phyloP scores from a whole-genome alignment of 2,888 invertebrate genomes.

The Coelinius sp. region DNA sequence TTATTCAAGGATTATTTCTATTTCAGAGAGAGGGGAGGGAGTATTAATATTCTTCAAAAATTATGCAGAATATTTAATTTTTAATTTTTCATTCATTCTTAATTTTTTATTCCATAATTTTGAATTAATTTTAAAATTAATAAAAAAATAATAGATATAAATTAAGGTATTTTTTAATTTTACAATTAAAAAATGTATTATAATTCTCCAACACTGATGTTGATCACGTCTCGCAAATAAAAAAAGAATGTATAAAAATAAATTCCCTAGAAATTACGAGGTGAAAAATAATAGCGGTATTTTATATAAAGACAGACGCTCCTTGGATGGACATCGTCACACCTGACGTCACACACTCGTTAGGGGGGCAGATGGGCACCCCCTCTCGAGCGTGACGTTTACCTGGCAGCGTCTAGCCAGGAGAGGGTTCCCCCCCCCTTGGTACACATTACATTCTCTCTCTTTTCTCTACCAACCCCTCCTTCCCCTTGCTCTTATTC shows the following conservation, averaged over 20 bases:
- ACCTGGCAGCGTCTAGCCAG: conserved; percentile 57
- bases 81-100: no score
- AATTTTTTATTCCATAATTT: no score
- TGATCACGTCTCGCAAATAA: background rate
- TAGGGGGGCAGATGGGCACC: conserved; percentile 68
- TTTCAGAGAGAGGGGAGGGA: background rate
- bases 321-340: conserved; percentile 64
- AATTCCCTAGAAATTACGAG: background rate
- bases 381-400: conserved; percentile 69
- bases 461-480: conserved; percentile 35
- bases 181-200: no score
- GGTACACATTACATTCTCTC: conserved; percentile 46
- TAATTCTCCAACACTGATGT: background rate
- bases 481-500: conserved; percentile 31
- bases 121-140: no score
- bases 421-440: conserved; percentile 44
- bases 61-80: no score
- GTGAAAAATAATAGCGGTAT: background rate
- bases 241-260: background rate
- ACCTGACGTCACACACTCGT: conserved; percentile 70
- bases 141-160: no score
- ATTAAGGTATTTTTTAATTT: no score
- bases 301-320: conserved; percentile 49
- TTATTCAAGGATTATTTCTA: background rate
- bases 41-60: no score